These are phyloP conservation scores for Peromyscus aztecus DNA, from an alignment of 2,797 vertebrate genomes.

Conservation along the genomic window DNA sequence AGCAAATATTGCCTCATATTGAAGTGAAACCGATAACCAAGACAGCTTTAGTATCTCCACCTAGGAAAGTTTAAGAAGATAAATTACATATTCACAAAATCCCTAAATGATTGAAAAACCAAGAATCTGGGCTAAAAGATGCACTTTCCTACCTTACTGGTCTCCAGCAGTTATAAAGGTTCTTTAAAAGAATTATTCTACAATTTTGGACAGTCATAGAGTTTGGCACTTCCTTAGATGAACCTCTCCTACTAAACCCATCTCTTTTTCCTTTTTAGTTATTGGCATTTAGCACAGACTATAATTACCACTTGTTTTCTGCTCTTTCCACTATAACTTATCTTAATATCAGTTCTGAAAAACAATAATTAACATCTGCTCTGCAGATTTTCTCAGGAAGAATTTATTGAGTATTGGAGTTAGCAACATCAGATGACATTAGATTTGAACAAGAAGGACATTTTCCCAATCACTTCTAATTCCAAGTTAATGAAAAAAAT, in stretches of 20 bases:
- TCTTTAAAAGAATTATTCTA: background rate
- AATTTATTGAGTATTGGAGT: background rate
- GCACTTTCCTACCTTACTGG: background rate
- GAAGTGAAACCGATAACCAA: background rate
- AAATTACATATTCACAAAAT: background rate
- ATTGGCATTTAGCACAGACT: background rate
- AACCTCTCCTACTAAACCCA: constrained; percentile 20
- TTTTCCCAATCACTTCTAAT: constrained; percentile 11
- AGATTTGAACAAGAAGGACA: background rate
- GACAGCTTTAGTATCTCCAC: background rate
- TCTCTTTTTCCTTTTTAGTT: constrained; percentile 12
- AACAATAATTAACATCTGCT: background rate
- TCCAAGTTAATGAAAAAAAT: background rate
- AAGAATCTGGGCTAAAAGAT: background rate
- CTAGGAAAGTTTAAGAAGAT: constrained; percentile 13
- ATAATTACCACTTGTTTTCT: background rate
- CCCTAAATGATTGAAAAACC: background rate
- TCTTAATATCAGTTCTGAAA: background rate
- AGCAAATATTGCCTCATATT: background rate
- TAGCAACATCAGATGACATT: background rate
- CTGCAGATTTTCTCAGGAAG: background rate
- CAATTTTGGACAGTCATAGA: background rate
- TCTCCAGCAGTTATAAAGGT: background rate
- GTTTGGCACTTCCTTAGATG: background rate
- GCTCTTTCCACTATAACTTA: background rate